Evolutionary conservation across 2,888 invertebrate genomes (phyloP).

Genomic region (Hypomecis punctinalis): DNA sequence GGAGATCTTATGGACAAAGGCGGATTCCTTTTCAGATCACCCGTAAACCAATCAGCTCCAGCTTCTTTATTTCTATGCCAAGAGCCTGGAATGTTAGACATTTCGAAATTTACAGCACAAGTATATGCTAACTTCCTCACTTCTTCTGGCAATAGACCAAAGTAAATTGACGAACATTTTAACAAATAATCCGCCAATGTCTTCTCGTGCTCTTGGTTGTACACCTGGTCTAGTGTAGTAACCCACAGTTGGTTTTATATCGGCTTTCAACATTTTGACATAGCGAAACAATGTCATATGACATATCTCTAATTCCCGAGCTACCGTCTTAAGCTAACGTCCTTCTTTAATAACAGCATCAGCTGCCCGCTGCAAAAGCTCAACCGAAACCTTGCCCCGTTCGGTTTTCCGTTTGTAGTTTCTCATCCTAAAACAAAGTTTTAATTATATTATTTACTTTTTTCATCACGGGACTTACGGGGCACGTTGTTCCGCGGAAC

Average conservation of each 20-base stretch:
- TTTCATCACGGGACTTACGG: too few relatives aligned
- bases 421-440: too few relatives aligned
- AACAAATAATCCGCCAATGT: constrained; percentile 16
- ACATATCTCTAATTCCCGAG: constrained; percentile 13
- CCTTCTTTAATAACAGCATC: constrained; percentile 4
- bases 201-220: constrained; percentile 8
- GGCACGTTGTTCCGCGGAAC: too few relatives aligned
- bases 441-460: too few relatives aligned
- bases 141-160: constrained; percentile 20
- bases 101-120: constrained; percentile 20
- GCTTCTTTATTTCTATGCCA: constrained; percentile 36
- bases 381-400: too few relatives aligned
- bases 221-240: constrained; percentile 9
- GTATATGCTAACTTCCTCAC: constrained; percentile 22
- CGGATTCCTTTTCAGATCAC: constrained; percentile 34
- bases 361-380: too few relatives aligned
- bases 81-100: constrained; percentile 13
- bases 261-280: constrained; percentile 17
- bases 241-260: constrained; percentile 9
- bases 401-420: too few relatives aligned
- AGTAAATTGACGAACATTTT: constrained; percentile 19
- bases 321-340: not conserved
- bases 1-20: constrained; percentile 22
- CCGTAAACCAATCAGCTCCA: constrained; percentile 34
- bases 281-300: constrained; percentile 20